Evolutionary conservation across 37 sponge, comb jelly and placozoan species (phyloP), one percentile per base, ranked within the genome.

Genomic region (Diacarnus erythraeanus): DNA sequence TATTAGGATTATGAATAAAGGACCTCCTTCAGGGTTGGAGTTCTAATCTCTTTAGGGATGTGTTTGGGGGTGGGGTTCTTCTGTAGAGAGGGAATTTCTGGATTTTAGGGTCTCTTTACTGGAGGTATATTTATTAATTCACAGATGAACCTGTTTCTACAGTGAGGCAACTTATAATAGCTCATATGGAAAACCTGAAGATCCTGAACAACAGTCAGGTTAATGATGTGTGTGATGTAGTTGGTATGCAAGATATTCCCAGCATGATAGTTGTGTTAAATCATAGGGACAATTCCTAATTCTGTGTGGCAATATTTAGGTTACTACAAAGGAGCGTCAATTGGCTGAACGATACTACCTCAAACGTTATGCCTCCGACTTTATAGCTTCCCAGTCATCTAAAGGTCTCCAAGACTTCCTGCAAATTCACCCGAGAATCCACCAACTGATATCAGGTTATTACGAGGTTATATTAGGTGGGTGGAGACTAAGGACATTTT

Each of bases 341-440:
- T 38, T 81, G 22, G 87, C 96, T 10, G 94, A 95, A 69, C 35
- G 80, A 41, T 85, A 89, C 79, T 95, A 95, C 63, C 74, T 95
- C 36, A 82, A 77, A 66, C 36, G 63, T 22, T 86, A 82, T 79
- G 87, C 74, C 0, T 37, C 38, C 33, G 29, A 72, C 61, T 90
- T 87, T 78, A 67, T 80, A 15, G 34, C 59, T 18, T 39, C 41
- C 21, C 39, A 60, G 3, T 74, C 38, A 0, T 47, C 56, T 20
- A 67, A 73, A 0, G 42, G n/a, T 9, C 20, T 36, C 20, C 74
- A 38, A 47, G 35, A 9, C 20, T 78, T 78, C 40, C 23, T 8
- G 25, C 33, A 18, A 26, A 37, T 33, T 8, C 74, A 74, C 59
- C 79, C 79, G 1, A 25, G 51, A 63, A 78, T 37, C 29, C 1